Conservation (phyloP, 30 jellyfish, hydroid and myxozoan species). For the Phacellophora camtschatica region DNA sequence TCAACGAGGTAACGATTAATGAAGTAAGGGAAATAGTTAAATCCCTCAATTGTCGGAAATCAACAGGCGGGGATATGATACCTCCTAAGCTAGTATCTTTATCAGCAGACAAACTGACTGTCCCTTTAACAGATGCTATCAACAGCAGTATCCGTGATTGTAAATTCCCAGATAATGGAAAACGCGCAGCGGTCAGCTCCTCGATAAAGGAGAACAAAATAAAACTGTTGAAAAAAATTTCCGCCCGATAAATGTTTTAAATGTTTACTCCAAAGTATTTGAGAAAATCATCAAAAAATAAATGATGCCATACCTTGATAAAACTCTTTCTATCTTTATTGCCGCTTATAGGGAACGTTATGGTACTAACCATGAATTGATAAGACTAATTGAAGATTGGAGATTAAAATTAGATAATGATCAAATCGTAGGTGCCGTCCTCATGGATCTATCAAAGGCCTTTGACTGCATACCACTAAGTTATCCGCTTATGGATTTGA, state of each 20-base stretch:
- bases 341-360: too few relatives aligned
- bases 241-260: too few relatives aligned
- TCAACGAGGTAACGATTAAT: neutral
- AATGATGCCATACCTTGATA: neutral
- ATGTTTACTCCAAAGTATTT: neutral
- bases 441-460: too few relatives aligned
- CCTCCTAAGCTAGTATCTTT: neutral
- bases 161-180: neutral
- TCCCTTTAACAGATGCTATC: neutral
- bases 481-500: too few relatives aligned
- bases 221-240: too few relatives aligned
- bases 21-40: neutral
- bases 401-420: too few relatives aligned
- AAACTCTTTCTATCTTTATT: too few relatives aligned
- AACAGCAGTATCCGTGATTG: neutral
- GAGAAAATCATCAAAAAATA: neutral
- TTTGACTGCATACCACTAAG: too few relatives aligned
- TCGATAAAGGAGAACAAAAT: neutral
- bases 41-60: neutral
- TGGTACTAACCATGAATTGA: too few relatives aligned
- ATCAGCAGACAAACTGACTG: neutral
- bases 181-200: neutral
- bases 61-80: neutral
- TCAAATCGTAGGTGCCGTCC: too few relatives aligned
- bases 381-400: too few relatives aligned